Base-by-base conservation (phyloP, 2,888 invertebrate species). In the Cosmia trapezina region DNA sequence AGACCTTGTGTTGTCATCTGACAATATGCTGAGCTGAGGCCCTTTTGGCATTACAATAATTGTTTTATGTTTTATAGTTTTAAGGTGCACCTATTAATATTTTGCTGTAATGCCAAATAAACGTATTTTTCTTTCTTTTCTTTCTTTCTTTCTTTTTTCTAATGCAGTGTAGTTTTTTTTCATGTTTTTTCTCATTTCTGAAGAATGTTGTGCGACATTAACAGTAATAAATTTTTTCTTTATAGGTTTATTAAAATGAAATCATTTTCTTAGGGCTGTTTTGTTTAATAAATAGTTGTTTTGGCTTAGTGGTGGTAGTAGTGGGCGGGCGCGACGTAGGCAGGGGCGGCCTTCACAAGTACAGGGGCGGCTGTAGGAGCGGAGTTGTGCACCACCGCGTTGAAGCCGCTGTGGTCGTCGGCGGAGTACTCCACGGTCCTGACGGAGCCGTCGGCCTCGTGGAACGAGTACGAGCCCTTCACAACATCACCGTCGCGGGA, bases 381-480 rank as follows among this genome's bases (percentile, higher is more conserved):
- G 62, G 86, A 70, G 78, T 92, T 89, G 76, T 87, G 88, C 41
- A 91, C 92, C 56, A 93, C 84, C 11, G 94, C 91, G 86, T 91
- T 91, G 87, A 91, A 96, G 80, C 96, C 96, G 78, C 81, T 89
- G 88, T 95, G 93, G 85, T 94, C 93, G 83, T 96, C 96, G 47
- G 96, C 96, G 85, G 92, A 91, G 90, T 96, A 96, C 87, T 96
- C 94, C 73, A 96, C 96, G 64, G 93, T 95, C 86, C 96, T 92
- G 81, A 96, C 83, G 86, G 96, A 96, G 80, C 96, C 96, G 77
- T 95, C 95, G 53, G 96, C 94, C 83, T 96, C 96, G 80, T 94
- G 94, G 73, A 96, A 90, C 41, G 94, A 95, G 90, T 97, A 97
- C 78, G 96, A 95, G 65, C 97, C 97, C 88, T 95, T 94, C 74